Base-by-base conservation (phyloP, 2,113 vertebrate species). In the Riparia riparia region DNA sequence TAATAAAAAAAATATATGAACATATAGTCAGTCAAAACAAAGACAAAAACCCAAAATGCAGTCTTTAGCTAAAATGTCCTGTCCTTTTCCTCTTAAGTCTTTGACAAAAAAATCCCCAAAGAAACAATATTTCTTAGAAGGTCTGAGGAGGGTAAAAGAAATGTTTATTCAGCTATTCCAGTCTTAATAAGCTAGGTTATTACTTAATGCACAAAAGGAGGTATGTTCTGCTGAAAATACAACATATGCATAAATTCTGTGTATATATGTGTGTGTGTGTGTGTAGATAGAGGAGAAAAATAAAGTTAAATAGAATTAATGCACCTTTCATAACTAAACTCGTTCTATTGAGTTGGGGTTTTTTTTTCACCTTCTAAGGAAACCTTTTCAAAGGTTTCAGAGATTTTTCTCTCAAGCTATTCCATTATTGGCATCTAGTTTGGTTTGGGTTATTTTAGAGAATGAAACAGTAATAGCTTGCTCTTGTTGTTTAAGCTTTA, bases 401-500 rank as follows among this genome's bases (percentile, higher is more conserved):
- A 68, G 7, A 24, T 63, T 92, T 81, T 90, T 92, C 76, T 90
- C 71, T 78, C 47, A 66, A 92, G 87, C 28, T 60, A 37, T 95
- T 88, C 26, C 31, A 70, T 8, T 81, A 58, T 14, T 87, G 17
- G 5, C 13, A 79, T 70, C 19, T 51, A 44, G 57, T 22, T 63
- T 81, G 78, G 3, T 18, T 64, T 71, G 8, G 17, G 2, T 29
- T 32, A 53, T 70, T 60, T 72, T 22, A 16, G 20, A 31, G 39
- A 90, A 91, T 51, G 34, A 74, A 95, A 44, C 14, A 58, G 14
- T 58, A 47, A 41, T 34, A 56, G 19, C 18, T 88, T 69, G 56
- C 15, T 83, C 78, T 90, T 77, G 22, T 65, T 82, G 17, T 87
- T 93, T 56, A 56, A 86, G 68, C 24, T 90, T 93, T 90, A 90